Conservation (phyloP, 1,140 invertebrate species). For the Drosophila nasuta region DNA sequence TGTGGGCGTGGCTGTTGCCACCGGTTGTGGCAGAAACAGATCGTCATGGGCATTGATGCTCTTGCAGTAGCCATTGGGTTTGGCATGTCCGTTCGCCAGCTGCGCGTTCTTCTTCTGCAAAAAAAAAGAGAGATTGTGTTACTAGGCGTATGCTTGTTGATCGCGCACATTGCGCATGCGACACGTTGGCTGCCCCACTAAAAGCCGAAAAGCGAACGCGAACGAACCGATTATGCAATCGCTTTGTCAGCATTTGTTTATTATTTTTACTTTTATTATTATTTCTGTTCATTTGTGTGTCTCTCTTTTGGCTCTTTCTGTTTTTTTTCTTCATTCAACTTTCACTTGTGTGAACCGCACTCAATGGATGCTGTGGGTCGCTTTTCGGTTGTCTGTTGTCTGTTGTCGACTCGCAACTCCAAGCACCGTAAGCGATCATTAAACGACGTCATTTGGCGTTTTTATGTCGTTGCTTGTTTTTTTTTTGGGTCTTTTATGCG, state of each 20-base stretch:
- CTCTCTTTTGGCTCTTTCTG: no score
- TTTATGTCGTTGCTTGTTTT: constrained; percentile 43
- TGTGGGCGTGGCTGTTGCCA: constrained; percentile 26
- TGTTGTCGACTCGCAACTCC: constrained; percentile 9
- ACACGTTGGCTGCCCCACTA: constrained; percentile 14
- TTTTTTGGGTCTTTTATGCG: constrained; percentile 23
- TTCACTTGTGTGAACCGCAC: constrained; percentile 62
- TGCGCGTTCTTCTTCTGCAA: constrained; percentile 67
- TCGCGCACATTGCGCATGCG: constrained; percentile 17
- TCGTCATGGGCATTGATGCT: constrained; percentile 79
- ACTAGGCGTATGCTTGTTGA: constrained; percentile 29
- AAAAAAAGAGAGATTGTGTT: neutral
- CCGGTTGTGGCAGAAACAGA: constrained; percentile 62
- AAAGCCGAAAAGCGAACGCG: constrained; percentile 3
- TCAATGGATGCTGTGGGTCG: constrained; percentile 57
- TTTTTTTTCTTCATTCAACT: constrained; percentile 57
- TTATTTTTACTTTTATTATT: constrained; percentile 51
- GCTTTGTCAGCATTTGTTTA: constrained; percentile 52
- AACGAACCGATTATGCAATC: constrained; percentile 51
- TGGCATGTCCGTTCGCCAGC: constrained; percentile 68
- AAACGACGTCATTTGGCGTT: constrained; percentile 64
- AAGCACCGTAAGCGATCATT: constrained; percentile 53
- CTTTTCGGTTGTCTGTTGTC: constrained; percentile 3
- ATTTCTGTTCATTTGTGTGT: constrained; percentile 38
- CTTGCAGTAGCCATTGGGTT: constrained; percentile 74